Percentiles rank a stretch among this genome's conserved stretches.
Conservation (phyloP, 2,797 vertebrate genomes). For the Tenualosa ilisha region DNA sequence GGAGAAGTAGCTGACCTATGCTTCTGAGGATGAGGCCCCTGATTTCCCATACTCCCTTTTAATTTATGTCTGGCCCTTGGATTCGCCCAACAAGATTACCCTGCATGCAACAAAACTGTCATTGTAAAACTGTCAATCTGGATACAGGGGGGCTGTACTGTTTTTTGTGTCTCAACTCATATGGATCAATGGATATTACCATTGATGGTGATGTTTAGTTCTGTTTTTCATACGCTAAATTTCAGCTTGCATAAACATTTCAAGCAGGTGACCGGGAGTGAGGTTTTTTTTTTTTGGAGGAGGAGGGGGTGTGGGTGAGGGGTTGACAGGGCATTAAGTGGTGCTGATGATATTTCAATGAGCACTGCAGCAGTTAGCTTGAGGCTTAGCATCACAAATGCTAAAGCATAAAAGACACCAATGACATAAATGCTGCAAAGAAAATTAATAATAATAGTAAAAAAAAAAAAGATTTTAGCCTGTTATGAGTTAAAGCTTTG, state of each 20-base stretch:
- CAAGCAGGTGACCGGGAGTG: not conserved
- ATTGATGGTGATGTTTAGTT: slow-evolving; percentile 61
- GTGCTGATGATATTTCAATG: slow-evolving; percentile 12
- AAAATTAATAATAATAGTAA: not conserved
- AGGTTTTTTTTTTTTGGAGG: not conserved
- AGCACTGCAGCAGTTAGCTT: slow-evolving; percentile 5
- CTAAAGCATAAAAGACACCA: not conserved
- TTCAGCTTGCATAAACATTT: not conserved
- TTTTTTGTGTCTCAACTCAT: slow-evolving; percentile 70
- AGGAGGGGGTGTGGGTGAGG: not conserved
- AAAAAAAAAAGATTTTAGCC: not conserved
- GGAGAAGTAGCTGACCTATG: slow-evolving; percentile 46
- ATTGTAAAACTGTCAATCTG: slow-evolving; percentile 76
- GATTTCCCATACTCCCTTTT: slow-evolving; percentile 57
- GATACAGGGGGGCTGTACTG: slow-evolving; percentile 68
- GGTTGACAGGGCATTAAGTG: not conserved
- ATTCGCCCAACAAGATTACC: slow-evolving; percentile 79
- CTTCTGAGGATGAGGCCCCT: slow-evolving; percentile 54
- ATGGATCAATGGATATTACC: slow-evolving; percentile 38
- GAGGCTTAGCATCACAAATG: not conserved
- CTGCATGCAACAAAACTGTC: slow-evolving; percentile 74
- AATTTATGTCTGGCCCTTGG: slow-evolving; percentile 76
- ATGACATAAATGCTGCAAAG: not conserved
- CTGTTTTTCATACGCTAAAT: slow-evolving; percentile 41
- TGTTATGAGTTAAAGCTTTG: not conserved